These are phyloP conservation scores for Formica selysi DNA, from an alignment of 1,140 invertebrate genomes.

Conservation along the genomic window DNA sequence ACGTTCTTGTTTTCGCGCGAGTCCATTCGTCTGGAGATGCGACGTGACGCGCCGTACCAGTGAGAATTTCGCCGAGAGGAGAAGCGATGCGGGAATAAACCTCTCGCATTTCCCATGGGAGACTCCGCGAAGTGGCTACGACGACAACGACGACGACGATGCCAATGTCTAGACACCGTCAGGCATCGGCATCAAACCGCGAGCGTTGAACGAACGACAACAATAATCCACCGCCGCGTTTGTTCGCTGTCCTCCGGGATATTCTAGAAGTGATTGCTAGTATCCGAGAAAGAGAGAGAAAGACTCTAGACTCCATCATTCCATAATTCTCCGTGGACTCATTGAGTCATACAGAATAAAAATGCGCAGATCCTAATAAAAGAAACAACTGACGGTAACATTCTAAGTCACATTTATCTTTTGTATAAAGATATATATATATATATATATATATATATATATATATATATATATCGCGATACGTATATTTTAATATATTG, in stretches of 20 bases:
- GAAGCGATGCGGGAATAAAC: constrained; percentile 51
- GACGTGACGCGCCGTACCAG: constrained; percentile 34
- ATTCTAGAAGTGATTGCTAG: constrained; percentile 39
- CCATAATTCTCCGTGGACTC: background rate
- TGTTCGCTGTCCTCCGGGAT: constrained; percentile 21
- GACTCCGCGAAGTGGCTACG: constrained; percentile 32
- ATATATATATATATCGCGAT: no score
- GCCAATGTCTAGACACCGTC: constrained; percentile 43
- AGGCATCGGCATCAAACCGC: constrained; percentile 49
- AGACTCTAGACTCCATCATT: background rate
- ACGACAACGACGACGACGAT: constrained; percentile 3
- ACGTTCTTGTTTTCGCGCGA: constrained; percentile 37
- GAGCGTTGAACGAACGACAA: constrained; percentile 52
- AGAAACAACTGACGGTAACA: background rate
- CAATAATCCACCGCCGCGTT: constrained; percentile 43
- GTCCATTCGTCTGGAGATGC: constrained; percentile 52
- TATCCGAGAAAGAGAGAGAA: constrained; percentile 2
- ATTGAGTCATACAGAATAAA: constrained; percentile 11
- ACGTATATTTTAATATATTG: no score
- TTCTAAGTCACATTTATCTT: background rate
- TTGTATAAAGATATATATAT: background rate
- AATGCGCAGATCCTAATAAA: background rate
- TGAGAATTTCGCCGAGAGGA: constrained; percentile 43
- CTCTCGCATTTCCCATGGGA: constrained; percentile 59
- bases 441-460: no score